Base-by-base conservation (phyloP, 2,888 invertebrate species). In the Pherbina coryleti region DNA sequence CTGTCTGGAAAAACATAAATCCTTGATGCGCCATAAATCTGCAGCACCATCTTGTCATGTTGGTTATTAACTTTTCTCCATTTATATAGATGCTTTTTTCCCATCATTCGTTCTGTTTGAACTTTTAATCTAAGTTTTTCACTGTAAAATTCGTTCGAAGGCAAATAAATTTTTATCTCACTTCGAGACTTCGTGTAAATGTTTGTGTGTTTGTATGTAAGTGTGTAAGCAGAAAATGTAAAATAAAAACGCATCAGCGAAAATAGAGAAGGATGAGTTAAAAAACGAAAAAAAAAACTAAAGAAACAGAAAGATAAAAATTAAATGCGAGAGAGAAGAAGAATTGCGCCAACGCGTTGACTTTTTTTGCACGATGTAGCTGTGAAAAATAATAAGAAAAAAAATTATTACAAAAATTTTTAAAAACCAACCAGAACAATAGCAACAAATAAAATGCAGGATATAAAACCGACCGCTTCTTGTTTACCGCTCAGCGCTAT, bases 101-200 rank as follows among this genome's bases (percentile, higher is more conserved):
- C 44, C 44, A 44, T 44, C 44, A 44, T 44, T 44, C 44, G 44
- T 44, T n/a, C 17, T 67, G 55, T 69, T 75, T 74, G 71, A 78
- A 78, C 64, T 75, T 78, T 75, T 78, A 78, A 78, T 78, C 78
- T 75, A 70, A 75, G 78, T 74, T 78, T n/a, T 78, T 66, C 75
- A 76, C 60, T 76, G 34, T 51, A 51, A 72, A 79, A 78, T 77
- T 79, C 44, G 14, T 44, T 78, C 74, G 78, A 79, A 74, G 28
- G 71, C 74, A 79, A 76, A 80, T 79, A 79, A 76, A 79, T 80
- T 80, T 79, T 79, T 80, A 78, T 79, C 75, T 76, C 71, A 62
- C 67, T 75, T 75, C 64, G n/a, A 17, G 60, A 22, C 67, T 67
- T 67, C 14, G 14, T 14, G 28, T 25, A 22, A 37, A 11, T 7